Conservation (phyloP, 2,113 vertebrate genomes). For the Coreoperca whiteheadi region DNA sequence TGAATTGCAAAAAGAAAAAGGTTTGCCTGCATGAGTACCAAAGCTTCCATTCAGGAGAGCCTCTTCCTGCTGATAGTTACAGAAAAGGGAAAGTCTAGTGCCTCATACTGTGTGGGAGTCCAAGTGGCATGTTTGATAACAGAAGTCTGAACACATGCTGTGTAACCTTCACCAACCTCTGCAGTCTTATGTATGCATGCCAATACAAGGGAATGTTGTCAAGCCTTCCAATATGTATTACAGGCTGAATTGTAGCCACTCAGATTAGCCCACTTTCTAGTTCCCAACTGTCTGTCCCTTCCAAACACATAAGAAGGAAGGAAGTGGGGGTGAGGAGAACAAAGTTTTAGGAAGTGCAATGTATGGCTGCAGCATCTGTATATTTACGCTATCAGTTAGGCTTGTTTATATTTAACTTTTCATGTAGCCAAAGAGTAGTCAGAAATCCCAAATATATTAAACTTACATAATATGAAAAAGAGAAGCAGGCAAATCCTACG, state of each 20-base stretch:
- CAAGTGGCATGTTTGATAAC: slow-evolving; percentile 40
- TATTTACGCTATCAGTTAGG: not conserved
- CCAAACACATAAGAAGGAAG: not conserved
- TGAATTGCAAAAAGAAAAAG: not conserved
- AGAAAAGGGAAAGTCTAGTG: slow-evolving; percentile 12
- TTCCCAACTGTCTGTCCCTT: not conserved
- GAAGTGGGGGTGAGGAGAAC: not conserved
- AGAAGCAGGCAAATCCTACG: not conserved
- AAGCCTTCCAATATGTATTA: not conserved
- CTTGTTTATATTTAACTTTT: not conserved
- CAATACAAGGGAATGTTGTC: slow-evolving; percentile 9
- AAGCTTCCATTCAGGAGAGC: not conserved
- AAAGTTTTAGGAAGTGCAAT: not conserved
- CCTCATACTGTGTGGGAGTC: slow-evolving; percentile 24
- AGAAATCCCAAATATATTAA: not conserved
- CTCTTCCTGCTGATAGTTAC: slow-evolving; percentile 4
- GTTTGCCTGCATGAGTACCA: not conserved
- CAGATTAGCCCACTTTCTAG: not conserved
- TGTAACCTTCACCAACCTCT: slow-evolving; percentile 33
- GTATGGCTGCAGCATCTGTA: not conserved
- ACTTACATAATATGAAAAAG: not conserved
- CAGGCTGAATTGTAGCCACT: not conserved
- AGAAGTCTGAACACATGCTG: slow-evolving; percentile 50
- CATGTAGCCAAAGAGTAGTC: not conserved
- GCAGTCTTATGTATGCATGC: not conserved